Evolutionary conservation across 2,113 vertebrate genomes (phyloP), one percentile per base, ranked within the genome.

Genomic region (Oreochromis spilurus): DNA sequence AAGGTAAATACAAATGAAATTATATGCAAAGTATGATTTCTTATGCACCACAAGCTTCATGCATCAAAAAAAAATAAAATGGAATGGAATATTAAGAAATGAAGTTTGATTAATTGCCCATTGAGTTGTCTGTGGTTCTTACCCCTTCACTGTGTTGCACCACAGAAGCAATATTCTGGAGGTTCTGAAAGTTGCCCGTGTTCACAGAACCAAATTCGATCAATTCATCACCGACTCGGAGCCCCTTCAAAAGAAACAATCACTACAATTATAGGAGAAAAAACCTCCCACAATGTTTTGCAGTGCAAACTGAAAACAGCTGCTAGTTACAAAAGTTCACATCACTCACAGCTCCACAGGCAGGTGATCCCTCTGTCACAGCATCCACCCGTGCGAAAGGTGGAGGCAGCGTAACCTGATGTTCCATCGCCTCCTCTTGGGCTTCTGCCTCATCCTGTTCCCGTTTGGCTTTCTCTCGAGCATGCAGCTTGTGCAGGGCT

Each of bases 141-240:
- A 99, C 99, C 96, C 97, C 98, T 93, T 99, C 98, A 0, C 98
- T 99, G 87, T 99, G 98, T 92, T 99, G 98, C 9, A 99, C 98
- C 84, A 99, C 98, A 0, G 91, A 96, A 65, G 97, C 96, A 0
- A 99, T 97, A 60, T 99, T 98, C 83, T 98, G 97, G 58, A 99
- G 96, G 10, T 95, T 98, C 94, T 97, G 97, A 94, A 99, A 99
- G 95, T 99, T 99, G 12, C 84, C 94, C 0, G 93, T 58, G 7
- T 98, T 99, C 16, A 99, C 97, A 6, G 98, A 99, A 79, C 99
- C 99, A 86, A 99, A 99, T 92, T 97, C 97, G 48, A 98, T 94
- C 9, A 99, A 96, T 94, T 98, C 97, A 40, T 99, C 99, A 12
- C 97, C 97, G 1, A 97, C 95, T 79, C 95, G 95, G 87, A 99